Percentiles rank a stretch among this genome's conserved stretches.
phyloP scores from a whole-genome alignment of 2,888 invertebrate genomes.

The Theretra japonica region DNA sequence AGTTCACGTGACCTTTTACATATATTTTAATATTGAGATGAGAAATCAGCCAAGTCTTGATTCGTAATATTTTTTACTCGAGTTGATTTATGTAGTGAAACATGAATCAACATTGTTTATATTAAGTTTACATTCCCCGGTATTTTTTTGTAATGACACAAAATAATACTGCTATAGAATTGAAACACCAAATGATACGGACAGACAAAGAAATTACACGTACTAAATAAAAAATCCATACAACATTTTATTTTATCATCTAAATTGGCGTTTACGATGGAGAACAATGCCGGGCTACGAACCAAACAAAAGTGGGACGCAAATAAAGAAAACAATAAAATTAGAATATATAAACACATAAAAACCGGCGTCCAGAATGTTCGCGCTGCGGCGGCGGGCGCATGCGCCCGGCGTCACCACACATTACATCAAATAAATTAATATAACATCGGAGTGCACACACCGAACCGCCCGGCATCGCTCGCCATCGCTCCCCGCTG shows the following conservation, averaged over 20 bases:
- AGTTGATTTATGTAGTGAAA: background rate
- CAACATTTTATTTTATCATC: constrained; percentile 84
- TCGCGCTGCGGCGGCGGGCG: constrained; percentile 64
- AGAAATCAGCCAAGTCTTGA: background rate
- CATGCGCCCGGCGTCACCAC: constrained; percentile 67
- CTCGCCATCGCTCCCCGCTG: background rate
- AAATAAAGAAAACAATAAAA: constrained; percentile 85
- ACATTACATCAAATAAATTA: constrained; percentile 72
- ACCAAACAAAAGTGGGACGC: constrained; percentile 85
- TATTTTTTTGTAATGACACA: constrained; percentile 51
- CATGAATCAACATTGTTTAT: background rate
- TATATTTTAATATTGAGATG: background rate
- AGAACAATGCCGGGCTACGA: constrained; percentile 81
- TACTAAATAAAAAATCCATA: constrained; percentile 72
- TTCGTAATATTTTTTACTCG: background rate
- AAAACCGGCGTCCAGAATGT: constrained; percentile 77
- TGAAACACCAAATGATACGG: constrained; percentile 49
- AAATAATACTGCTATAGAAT: constrained; percentile 41
- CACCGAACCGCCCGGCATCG: background rate
- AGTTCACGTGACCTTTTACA: background rate
- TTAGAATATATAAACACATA: constrained; percentile 85
- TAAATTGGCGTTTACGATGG: constrained; percentile 83
- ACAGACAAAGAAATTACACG: constrained; percentile 64
- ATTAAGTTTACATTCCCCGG: background rate
- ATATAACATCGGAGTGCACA: constrained; percentile 52